Conservation (phyloP, 2,113 vertebrate genomes). For the Ptyas mucosa region DNA sequence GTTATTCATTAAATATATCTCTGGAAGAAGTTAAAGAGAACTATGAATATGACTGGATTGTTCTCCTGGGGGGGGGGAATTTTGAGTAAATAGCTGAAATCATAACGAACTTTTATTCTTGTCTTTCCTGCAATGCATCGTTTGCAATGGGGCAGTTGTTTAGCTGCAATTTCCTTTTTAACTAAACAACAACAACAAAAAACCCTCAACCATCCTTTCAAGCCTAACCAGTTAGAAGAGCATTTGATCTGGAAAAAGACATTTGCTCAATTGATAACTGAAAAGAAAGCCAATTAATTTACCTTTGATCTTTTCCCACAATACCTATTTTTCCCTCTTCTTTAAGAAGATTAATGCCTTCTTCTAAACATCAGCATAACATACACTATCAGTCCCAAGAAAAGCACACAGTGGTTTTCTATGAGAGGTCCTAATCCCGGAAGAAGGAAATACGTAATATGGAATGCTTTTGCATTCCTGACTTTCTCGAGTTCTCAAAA, state of each 20-base stretch:
- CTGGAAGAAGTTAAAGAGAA: background rate
- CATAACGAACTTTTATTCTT: background rate
- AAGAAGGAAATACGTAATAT: background rate
- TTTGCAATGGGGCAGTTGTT: background rate
- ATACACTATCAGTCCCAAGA: background rate
- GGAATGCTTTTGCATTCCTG: background rate
- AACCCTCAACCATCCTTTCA: background rate
- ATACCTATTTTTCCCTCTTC: background rate
- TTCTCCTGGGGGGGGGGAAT: background rate
- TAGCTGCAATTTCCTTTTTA: slow-evolving; percentile 19
- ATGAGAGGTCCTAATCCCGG: background rate
- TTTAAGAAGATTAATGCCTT: background rate
- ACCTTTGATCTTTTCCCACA: background rate
- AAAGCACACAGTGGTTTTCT: background rate
- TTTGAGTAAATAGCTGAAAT: background rate
- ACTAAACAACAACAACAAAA: slow-evolving; percentile 43
- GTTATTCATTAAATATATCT: background rate
- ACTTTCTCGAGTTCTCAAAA: background rate
- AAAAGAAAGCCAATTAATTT: background rate
- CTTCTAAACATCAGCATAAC: background rate
- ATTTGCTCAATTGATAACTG: background rate
- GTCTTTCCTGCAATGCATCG: background rate
- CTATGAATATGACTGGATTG: background rate
- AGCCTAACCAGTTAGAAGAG: background rate
- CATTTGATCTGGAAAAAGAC: background rate